Base-by-base conservation (phyloP, 2,113 vertebrate species). In the Tenrec ecaudatus region DNA sequence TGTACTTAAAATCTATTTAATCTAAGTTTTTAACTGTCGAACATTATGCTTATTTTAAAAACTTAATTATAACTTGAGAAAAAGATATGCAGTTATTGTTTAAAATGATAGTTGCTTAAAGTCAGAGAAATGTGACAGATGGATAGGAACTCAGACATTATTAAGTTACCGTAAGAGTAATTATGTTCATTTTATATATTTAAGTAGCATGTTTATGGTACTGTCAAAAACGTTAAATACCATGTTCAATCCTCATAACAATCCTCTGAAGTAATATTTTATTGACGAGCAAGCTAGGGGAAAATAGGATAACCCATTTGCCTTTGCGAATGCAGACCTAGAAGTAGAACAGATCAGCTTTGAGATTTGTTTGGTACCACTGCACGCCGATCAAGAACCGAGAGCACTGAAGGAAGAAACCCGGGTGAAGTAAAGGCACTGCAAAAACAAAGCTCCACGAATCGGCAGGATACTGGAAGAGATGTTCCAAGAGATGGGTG, bases 1-100 rank as follows among this genome's bases (percentile, higher is more conserved):
- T 75, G 19, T 77, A 90, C 86, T 96, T 94, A 95, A 94, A 95
- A 91, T 89, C 77, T 91, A 79, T 10, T 87, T 92, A 87, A 85
- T 92, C 78, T 93, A n/a, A n/a, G 62, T 89, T 95, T 95, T 95
- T 73, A 90, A 86, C 43, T 86, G 90, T 83, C 82, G 81, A 68
- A 92, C 90, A 94, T 93, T 79, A 81, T 89, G 78, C 27, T 68
- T 66, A 57, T 68, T 87, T 92, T 94, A 62, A 93, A 95, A 90
- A 71, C 29, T n/a, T 90, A 95, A 88, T 92, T 89, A 79, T 53
- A 88, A 43, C 40, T 88, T 80, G 64, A 64, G 91, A 91, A 88
- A 62, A 60, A 33, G 16, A 89, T 90, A 88, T 31, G 68, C 17
- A 86, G 33, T 31, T 89, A 88, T 94, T 33, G 19, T 53, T 93